phyloP scores from a whole-genome alignment of 2,888 invertebrate genomes.

The Cosmia pyralina region DNA sequence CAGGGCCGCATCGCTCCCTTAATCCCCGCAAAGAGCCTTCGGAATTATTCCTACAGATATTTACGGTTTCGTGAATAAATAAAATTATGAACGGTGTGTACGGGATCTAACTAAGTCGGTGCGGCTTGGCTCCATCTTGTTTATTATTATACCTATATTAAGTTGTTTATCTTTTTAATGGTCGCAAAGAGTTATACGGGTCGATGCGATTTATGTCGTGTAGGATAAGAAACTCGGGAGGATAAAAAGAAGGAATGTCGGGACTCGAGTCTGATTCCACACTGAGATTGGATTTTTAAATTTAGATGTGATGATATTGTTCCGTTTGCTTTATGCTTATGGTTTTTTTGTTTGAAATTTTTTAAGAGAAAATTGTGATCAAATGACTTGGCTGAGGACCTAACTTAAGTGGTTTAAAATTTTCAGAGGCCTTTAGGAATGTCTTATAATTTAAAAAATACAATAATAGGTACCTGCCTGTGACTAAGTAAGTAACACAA shows the following conservation, averaged over 20 bases:
- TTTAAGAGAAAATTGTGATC: slow-evolving; percentile 52
- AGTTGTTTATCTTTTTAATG: slow-evolving; percentile 91
- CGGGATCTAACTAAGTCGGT: slow-evolving; percentile 86
- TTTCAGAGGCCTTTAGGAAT: background rate
- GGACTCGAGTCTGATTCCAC: slow-evolving; percentile 80
- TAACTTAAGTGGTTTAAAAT: slow-evolving; percentile 17
- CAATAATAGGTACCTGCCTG: background rate
- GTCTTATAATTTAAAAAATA: background rate
- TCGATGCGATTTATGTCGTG: slow-evolving; percentile 85
- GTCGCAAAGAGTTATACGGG: slow-evolving; percentile 87
- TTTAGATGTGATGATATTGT: slow-evolving; percentile 86
- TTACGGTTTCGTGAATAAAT: slow-evolving; percentile 90
- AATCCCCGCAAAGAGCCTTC: slow-evolving; percentile 90
- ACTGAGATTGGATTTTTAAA: slow-evolving; percentile 88
- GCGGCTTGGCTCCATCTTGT: slow-evolving; percentile 78
- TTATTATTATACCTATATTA: slow-evolving; percentile 90
- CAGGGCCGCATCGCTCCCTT: slow-evolving; percentile 88
- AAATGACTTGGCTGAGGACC: slow-evolving; percentile 26
- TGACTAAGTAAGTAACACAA: background rate
- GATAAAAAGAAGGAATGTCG: slow-evolving; percentile 85
- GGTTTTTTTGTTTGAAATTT: slow-evolving; percentile 67
- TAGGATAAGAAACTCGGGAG: slow-evolving; percentile 83
- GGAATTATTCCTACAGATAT: slow-evolving; percentile 89
- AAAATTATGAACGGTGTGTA: slow-evolving; percentile 87
- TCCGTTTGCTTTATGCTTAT: slow-evolving; percentile 71